Conservation (phyloP, 2,113 vertebrate species). For the Solea solea region DNA sequence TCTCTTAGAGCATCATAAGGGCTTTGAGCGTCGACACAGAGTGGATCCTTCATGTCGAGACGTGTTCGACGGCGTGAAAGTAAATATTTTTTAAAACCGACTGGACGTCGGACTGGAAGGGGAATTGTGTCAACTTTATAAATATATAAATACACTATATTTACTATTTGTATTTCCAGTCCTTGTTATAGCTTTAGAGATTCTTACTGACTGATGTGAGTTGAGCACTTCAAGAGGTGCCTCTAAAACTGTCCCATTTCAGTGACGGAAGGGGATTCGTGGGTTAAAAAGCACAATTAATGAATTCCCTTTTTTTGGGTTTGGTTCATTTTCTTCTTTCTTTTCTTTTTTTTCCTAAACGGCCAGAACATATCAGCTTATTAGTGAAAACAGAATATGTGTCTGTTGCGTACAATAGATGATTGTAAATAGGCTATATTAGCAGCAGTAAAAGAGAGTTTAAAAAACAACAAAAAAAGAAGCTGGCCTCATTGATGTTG, state of each 20-base stretch:
- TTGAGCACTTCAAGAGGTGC: constrained; percentile 70
- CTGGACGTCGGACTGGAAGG: constrained; percentile 38
- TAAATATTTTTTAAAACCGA: constrained; percentile 69
- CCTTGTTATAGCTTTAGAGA: constrained; percentile 80
- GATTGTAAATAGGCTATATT: constrained; percentile 81
- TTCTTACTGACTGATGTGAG: constrained; percentile 63
- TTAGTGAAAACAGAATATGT: constrained; percentile 67
- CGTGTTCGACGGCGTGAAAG: constrained; percentile 25
- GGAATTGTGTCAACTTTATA: constrained; percentile 73
- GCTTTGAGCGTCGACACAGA: constrained; percentile 72
- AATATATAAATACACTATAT: constrained; percentile 77
- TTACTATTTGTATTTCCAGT: constrained; percentile 80
- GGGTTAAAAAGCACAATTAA: constrained; percentile 85
- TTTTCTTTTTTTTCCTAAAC: constrained; percentile 60
- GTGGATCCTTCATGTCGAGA: constrained; percentile 49
- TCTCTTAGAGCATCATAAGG: constrained; percentile 81
- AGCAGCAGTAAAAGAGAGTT: constrained; percentile 60
- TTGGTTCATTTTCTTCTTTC: constrained; percentile 52
- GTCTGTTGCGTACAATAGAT: constrained; percentile 72
- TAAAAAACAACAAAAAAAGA: constrained; percentile 4
- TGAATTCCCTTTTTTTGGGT: constrained; percentile 37
- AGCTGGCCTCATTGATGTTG: constrained; percentile 46
- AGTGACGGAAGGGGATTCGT: constrained; percentile 72
- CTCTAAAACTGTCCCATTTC: constrained; percentile 77
- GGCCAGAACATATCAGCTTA: constrained; percentile 74